Percentiles rank a stretch among this genome's conserved stretches.
These are phyloP conservation scores for Chlamydotis undulata DNA, from an alignment of 2,113 vertebrate genomes.

Conservation along the genomic window DNA sequence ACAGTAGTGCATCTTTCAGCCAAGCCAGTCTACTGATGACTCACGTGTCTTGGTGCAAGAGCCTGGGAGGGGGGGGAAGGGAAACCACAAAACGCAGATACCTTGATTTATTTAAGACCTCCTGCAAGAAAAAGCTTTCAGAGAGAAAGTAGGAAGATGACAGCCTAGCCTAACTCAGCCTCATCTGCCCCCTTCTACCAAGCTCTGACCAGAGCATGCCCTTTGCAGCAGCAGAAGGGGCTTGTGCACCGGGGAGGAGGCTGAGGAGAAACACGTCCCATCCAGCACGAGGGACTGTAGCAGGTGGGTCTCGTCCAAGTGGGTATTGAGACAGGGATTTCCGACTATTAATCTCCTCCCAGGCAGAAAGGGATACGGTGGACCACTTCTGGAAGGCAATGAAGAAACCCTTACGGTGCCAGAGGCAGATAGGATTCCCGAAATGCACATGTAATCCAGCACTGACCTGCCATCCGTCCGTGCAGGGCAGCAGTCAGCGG, in stretches of 20 bases:
- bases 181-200: background rate
- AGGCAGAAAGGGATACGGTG: background rate
- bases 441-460: background rate
- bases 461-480: background rate
- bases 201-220: background rate
- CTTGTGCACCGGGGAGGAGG: background rate
- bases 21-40: background rate
- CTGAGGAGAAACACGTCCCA: accelerated
- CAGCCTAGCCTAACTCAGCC: background rate
- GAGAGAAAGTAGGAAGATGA: background rate
- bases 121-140: background rate
- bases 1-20: background rate
- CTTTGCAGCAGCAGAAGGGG: background rate
- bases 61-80: background rate
- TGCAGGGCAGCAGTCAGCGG: background rate
- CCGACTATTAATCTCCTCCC: background rate
- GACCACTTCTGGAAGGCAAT: background rate
- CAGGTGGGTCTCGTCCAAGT: background rate
- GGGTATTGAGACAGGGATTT: background rate
- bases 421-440: background rate
- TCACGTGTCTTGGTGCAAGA: background rate
- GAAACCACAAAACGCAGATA: background rate
- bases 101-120: background rate
- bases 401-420: background rate
- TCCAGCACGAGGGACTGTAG: background rate